Base-by-base conservation (phyloP, 2,888 invertebrate species). In the Timema podura region DNA sequence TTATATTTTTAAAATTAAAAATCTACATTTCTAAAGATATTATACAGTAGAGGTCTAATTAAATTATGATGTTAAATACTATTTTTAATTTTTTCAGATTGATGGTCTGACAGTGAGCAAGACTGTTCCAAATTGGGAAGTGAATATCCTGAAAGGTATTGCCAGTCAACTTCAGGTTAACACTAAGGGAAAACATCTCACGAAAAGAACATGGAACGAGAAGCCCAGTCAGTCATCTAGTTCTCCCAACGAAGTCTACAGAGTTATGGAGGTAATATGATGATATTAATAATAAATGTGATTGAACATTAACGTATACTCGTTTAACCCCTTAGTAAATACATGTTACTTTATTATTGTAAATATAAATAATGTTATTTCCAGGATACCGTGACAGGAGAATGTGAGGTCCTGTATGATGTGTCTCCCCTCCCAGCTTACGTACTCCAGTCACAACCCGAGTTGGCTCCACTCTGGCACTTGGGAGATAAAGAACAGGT, bases 341-440 rank as follows among this genome's bases (percentile, higher is more conserved):
- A n/a, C n/a, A n/a, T n/a, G n/a, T n/a, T n/a, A n/a, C n/a, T n/a
- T n/a, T n/a, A n/a, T n/a, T n/a, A n/a, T n/a, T n/a, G n/a, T n/a
- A n/a, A n/a, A n/a, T n/a, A n/a, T n/a, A n/a, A n/a, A 11, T 11
- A 11, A 11, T 61, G 9, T 61, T 61, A 13, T 61, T 54, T 65
- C 15, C 48, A 69, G 69, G 51, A 64, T 44, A 48, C 70, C 6
- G 67, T 72, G 3, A 86, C 88, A 65, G 91, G 91, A 65, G 85
- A 86, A 78, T 89, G 89, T 75, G 89, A 90, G 73, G 88, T 88
- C n/a, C 77, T 87, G n/a, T 91, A 91, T 80, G 85, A 89, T 65
- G 84, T 91, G 64, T 84, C 85, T 11, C 86, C 86, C 9, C 80
- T 89, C 66, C 83, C 86, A 7, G 80, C 86, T 45, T 84, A 85